These are phyloP conservation scores for Scaptomyza parva DNA, from an alignment of 2,888 invertebrate species.

Conservation along the genomic window DNA sequence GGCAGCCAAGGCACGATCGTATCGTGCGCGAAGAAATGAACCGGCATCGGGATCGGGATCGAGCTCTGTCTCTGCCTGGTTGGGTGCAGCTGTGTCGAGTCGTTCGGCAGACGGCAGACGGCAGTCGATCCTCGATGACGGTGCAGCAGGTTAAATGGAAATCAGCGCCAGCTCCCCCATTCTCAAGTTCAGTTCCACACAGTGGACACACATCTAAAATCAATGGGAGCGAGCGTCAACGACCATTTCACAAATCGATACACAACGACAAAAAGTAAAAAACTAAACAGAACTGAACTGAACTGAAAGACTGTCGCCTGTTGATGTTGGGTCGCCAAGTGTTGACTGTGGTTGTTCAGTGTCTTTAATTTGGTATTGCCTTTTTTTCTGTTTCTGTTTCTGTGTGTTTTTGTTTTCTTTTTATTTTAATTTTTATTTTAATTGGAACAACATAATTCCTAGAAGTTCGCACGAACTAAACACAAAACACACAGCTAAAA, in stretches of 20 bases:
- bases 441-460: conserved; percentile 85
- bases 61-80: neutral
- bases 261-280: conserved; percentile 59
- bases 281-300: conserved; percentile 14
- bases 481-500: conserved; percentile 46
- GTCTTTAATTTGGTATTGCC: conserved; percentile 49
- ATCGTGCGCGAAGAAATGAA: conserved; percentile 74
- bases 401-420: conserved; percentile 58
- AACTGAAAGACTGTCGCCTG: conserved; percentile 11
- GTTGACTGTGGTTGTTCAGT: conserved; percentile 59
- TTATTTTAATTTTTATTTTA: conserved; percentile 81
- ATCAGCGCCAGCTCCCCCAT: conserved; percentile 69
- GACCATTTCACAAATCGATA: conserved; percentile 83
- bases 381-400: no score
- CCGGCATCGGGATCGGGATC: conserved; percentile 38
- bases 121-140: conserved; percentile 60
- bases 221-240: conserved; percentile 75
- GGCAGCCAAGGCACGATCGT: conserved; percentile 61
- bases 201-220: conserved; percentile 67
- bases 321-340: conserved; percentile 59
- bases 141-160: conserved; percentile 80
- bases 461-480: conserved; percentile 81
- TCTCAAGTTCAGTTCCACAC: conserved; percentile 19
- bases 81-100: neutral
- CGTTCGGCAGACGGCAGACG: conserved; percentile 28